These are phyloP conservation scores for Nasonia giraulti DNA, from an alignment of 1,140 invertebrate genomes.

Conservation along the genomic window DNA sequence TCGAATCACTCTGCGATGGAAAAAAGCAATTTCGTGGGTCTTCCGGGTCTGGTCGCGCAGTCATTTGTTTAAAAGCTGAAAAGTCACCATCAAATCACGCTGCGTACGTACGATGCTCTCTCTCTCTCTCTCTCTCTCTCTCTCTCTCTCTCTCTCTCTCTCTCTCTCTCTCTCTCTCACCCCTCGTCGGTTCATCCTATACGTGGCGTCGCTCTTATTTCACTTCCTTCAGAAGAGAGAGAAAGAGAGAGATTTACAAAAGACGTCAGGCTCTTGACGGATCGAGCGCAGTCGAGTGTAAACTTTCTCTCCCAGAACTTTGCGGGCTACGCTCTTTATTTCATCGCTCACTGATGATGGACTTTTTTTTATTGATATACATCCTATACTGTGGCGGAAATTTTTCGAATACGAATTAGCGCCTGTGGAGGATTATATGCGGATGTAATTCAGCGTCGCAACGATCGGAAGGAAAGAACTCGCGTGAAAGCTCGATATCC, in stretches of 20 bases:
- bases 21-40: not conserved
- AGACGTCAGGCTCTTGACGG: conserved; percentile 6
- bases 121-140: too few species aligned
- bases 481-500: not conserved
- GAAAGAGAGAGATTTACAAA: not conserved
- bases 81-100: not conserved
- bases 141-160: too few species aligned
- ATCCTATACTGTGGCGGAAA: not conserved
- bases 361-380: not conserved
- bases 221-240: not conserved
- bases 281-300: conserved; percentile 2
- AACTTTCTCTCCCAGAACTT: conserved; percentile 4
- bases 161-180: too few species aligned
- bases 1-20: not conserved
- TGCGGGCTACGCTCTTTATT: not conserved
- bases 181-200: not conserved
- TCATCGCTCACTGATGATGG: not conserved
- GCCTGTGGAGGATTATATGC: not conserved
- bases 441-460: not conserved
- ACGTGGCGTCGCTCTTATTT: not conserved
- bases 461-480: not conserved
- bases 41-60: not conserved
- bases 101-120: not conserved
- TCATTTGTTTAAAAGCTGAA: not conserved
- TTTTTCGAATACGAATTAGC: not conserved